phyloP scores from a whole-genome alignment of 2,888 invertebrate genomes.

The Parnassius orleans region DNA sequence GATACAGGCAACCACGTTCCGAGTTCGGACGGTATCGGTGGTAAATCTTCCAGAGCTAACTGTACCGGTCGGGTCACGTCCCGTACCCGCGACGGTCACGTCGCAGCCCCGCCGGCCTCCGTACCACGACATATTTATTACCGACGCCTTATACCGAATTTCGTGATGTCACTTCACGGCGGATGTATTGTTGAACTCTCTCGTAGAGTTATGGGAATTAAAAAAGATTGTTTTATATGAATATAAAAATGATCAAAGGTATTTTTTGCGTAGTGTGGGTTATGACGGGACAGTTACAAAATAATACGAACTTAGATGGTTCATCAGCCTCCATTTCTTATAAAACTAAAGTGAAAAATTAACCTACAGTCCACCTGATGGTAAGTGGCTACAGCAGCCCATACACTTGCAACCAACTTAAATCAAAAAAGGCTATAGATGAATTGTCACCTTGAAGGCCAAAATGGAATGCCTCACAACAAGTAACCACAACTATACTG shows the following conservation, averaged over 20 bases:
- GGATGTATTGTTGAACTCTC: constrained; percentile 49
- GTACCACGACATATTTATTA: constrained; percentile 58
- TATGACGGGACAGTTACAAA: too few species aligned
- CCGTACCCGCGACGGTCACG: constrained; percentile 50
- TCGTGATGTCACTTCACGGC: constrained; percentile 40
- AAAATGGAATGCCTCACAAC: too few species aligned
- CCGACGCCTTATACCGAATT: constrained; percentile 47
- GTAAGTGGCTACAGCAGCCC: too few species aligned
- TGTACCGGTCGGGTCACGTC: constrained; percentile 47
- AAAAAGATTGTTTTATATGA: constrained; percentile 6
- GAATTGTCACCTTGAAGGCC: too few species aligned
- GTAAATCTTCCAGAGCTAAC: constrained; percentile 30
- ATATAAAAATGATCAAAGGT: not conserved
- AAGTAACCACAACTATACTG: too few species aligned
- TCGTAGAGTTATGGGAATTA: constrained; percentile 8
- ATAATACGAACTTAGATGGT: too few species aligned
- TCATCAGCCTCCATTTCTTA: too few species aligned
- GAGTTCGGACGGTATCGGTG: constrained; percentile 26
- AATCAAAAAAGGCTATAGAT: too few species aligned
- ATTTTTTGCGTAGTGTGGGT: too few species aligned
- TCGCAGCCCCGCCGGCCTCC: constrained; percentile 40
- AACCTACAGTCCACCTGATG: too few species aligned
- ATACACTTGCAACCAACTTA: too few species aligned
- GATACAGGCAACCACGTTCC: constrained; percentile 23
- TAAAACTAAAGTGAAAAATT: too few species aligned